A percentile compares a stretch with the other conserved stretches of the same genome.
Conservation (phyloP, 2,113 vertebrate genomes). For the Columba livia region DNA sequence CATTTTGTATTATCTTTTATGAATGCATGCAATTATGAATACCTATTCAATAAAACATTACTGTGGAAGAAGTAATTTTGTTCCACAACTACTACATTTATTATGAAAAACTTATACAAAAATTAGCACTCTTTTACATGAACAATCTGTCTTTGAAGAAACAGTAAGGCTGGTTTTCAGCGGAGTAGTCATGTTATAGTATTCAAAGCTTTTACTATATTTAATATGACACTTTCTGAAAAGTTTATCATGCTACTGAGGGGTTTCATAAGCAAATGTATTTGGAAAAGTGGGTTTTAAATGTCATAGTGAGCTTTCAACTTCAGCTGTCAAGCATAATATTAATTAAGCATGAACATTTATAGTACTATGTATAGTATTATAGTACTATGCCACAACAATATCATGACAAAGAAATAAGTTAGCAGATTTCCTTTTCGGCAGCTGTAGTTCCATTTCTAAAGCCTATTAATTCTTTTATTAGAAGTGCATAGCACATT, state of each 20-base stretch:
- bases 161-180: background rate
- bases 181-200: background rate
- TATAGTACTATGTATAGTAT: background rate
- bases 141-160: background rate
- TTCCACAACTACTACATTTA: background rate
- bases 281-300: background rate
- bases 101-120: background rate
- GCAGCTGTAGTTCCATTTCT: background rate
- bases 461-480: background rate
- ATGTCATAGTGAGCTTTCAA: background rate
- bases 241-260: background rate
- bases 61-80: background rate
- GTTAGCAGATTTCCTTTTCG: background rate
- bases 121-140: background rate
- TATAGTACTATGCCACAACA: background rate
- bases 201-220: background rate
- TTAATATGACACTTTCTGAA: background rate
- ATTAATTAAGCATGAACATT: background rate
- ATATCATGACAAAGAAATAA: background rate
- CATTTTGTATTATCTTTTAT: conserved; percentile 33
- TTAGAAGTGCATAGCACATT: background rate
- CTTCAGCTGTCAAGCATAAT: background rate
- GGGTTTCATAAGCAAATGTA: background rate
- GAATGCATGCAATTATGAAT: background rate
- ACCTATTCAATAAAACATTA: background rate